Percentiles rank a stretch among this genome's conserved stretches.
Conservation (phyloP, 1,140 invertebrate species). For the Araneus ventricosus region DNA sequence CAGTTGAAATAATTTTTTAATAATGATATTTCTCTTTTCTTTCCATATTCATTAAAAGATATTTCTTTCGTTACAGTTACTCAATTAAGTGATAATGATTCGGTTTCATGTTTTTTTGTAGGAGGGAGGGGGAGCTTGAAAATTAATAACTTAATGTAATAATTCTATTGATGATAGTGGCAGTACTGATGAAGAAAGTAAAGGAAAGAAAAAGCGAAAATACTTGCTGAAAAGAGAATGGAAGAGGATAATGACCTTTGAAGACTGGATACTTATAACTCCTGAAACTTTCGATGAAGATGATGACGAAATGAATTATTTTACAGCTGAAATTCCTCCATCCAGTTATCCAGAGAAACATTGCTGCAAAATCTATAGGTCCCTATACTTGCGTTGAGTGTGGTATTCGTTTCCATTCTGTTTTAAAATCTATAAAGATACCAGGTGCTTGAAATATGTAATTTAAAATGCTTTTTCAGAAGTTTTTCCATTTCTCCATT, state of each 20-base stretch:
- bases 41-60: too few species aligned
- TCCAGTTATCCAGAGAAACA: neutral
- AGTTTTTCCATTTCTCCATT: neutral
- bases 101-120: too few species aligned
- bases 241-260: too few species aligned
- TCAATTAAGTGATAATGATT: too few species aligned
- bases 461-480: neutral
- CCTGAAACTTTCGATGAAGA: neutral
- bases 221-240: too few species aligned
- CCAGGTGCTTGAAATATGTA: neutral
- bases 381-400: neutral
- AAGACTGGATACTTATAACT: neutral
- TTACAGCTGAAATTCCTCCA: neutral
- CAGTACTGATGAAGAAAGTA: too few species aligned
- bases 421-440: neutral
- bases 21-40: too few species aligned
- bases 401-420: neutral
- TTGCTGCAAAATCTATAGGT: neutral
- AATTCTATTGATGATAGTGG: too few species aligned
- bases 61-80: too few species aligned
- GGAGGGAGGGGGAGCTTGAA: too few species aligned
- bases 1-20: too few species aligned
- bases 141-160: too few species aligned
- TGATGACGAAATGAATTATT: neutral
- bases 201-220: neutral